Conservation (phyloP, 2,888 invertebrate genomes). For the Agrenia bidenticulata region DNA sequence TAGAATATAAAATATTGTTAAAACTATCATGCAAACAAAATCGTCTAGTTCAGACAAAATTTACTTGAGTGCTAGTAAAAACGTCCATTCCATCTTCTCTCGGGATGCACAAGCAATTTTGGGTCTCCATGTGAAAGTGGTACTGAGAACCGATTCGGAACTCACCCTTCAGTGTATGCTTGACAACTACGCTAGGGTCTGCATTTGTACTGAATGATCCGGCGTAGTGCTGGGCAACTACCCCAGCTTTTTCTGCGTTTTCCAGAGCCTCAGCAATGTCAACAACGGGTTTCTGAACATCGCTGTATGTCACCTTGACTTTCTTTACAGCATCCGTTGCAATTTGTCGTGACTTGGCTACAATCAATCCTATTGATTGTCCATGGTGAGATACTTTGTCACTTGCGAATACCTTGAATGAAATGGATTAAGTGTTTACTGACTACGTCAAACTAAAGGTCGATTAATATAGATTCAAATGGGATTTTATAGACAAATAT, state of each 20-base stretch:
- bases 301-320: constrained; percentile 56
- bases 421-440: too few relatives aligned
- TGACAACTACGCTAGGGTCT: constrained; percentile 13
- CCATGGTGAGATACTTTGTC: constrained; percentile 55
- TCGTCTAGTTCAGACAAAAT: too few relatives aligned
- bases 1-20: background rate
- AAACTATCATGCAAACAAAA: background rate
- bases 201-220: constrained; percentile 19
- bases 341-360: constrained; percentile 54
- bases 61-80: constrained; percentile 63
- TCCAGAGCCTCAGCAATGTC: constrained; percentile 55
- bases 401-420: constrained; percentile 54
- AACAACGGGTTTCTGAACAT: constrained; percentile 55
- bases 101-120: constrained; percentile 66
- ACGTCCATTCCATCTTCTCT: constrained; percentile 72
- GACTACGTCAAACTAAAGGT: background rate
- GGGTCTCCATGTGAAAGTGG: constrained; percentile 75
- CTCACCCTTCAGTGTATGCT: constrained; percentile 27
- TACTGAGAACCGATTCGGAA: constrained; percentile 63
- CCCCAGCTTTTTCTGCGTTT: constrained; percentile 40
- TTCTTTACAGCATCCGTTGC: constrained; percentile 55
- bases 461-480: background rate
- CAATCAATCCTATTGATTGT: constrained; percentile 56
- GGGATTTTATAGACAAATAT: too few relatives aligned
- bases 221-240: constrained; percentile 25